Evolutionary conservation across 2,888 invertebrate species (phyloP).

Genomic region (Perdita meconis): DNA sequence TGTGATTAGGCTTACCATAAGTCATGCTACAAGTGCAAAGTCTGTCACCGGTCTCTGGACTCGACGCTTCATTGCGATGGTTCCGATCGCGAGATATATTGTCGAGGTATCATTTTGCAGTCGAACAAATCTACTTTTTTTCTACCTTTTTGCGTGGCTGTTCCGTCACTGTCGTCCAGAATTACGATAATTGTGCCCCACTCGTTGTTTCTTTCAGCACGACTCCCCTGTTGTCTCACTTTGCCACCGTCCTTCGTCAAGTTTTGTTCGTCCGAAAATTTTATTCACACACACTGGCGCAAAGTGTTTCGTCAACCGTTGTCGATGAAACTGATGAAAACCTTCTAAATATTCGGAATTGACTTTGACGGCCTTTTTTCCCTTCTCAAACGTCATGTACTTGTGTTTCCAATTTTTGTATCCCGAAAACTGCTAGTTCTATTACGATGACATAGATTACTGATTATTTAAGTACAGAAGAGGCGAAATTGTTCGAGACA

Average conservation of each 20-base stretch:
- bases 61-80: conserved; percentile 96
- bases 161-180: conserved; percentile 6
- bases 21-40: conserved; percentile 94
- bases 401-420: background rate
- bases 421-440: conserved; percentile 1
- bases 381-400: background rate
- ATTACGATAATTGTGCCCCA: background rate
- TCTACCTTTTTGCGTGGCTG: conserved; percentile 6
- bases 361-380: background rate
- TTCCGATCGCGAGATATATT: conserved; percentile 96
- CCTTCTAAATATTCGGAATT: background rate
- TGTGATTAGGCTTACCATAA: conserved; percentile 93
- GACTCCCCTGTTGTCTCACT: too few relatives aligned
- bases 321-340: background rate
- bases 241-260: background rate
- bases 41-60: conserved; percentile 93
- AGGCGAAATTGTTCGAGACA: background rate
- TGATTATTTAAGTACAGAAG: background rate
- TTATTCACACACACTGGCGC: conserved; percentile 54
- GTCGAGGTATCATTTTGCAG: conserved; percentile 89
- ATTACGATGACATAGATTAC: conserved; percentile 10
- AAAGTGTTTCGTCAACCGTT: conserved; percentile 53
- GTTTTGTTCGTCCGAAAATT: background rate
- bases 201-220: background rate
- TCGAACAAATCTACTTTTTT: conserved; percentile 28